These are phyloP conservation scores for Gandaritis pyraliata DNA, from an alignment of 2,888 invertebrate genomes.

Conservation along the genomic window DNA sequence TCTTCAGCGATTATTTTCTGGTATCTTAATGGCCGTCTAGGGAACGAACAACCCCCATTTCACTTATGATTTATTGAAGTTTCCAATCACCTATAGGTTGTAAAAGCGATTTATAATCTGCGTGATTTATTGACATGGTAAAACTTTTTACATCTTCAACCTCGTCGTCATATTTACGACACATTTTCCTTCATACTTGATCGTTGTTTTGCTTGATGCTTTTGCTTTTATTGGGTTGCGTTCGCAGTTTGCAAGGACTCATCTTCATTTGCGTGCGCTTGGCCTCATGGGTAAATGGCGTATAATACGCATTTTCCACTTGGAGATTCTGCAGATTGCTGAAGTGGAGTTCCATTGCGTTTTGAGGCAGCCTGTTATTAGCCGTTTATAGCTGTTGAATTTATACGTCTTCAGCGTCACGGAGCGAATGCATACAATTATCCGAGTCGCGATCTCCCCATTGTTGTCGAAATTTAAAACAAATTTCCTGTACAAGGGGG, in stretches of 20 bases:
- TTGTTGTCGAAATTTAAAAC: constrained; percentile 84
- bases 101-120: constrained; percentile 77
- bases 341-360: constrained; percentile 65
- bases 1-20: constrained; percentile 35
- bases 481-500: constrained; percentile 81
- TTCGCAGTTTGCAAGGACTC: constrained; percentile 35
- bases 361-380: constrained; percentile 78
- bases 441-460: constrained; percentile 78
- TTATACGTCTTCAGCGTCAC: constrained; percentile 73
- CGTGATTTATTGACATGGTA: constrained; percentile 73
- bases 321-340: constrained; percentile 69
- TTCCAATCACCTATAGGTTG: constrained; percentile 70
- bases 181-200: constrained; percentile 40
- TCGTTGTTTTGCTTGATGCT: constrained; percentile 36
- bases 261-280: constrained; percentile 42
- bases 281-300: constrained; percentile 51
- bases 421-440: constrained; percentile 77
- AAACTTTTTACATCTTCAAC: constrained; percentile 65
- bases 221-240: constrained; percentile 27
- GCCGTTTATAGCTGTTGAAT: constrained; percentile 74
- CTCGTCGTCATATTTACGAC: constrained; percentile 50
- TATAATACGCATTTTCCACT: constrained; percentile 69
- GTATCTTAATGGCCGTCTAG: constrained; percentile 59
- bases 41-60: constrained; percentile 66
- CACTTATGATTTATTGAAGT: constrained; percentile 70